phyloP scores from a whole-genome alignment of 2,113 vertebrate genomes.

The Calyptommatus sinebrachiatus region DNA sequence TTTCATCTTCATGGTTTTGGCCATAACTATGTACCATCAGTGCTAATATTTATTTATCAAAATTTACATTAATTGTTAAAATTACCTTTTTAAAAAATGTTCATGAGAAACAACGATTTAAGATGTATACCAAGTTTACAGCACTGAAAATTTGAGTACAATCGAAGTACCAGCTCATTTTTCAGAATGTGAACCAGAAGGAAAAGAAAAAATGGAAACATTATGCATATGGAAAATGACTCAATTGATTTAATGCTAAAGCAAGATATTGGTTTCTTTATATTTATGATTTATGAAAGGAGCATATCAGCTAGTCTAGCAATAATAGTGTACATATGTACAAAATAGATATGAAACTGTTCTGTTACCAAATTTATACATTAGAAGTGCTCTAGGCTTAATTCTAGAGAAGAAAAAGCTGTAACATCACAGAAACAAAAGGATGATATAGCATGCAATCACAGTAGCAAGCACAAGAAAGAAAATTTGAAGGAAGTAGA shows the following conservation, averaged over 20 bases:
- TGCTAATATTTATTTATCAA: not conserved
- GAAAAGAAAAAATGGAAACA: constrained; percentile 46
- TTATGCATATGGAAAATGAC: constrained; percentile 52
- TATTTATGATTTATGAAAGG: constrained; percentile 56
- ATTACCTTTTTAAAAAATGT: constrained; percentile 17
- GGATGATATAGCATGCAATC: constrained; percentile 74
- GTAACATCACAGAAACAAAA: constrained; percentile 69
- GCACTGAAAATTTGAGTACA: constrained; percentile 69
- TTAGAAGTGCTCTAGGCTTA: constrained; percentile 60
- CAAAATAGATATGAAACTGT: constrained; percentile 70
- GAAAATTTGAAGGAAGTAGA: constrained; percentile 73
- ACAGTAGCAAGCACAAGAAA: constrained; percentile 71
- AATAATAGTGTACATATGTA: constrained; percentile 47
- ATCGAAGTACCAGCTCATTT: constrained; percentile 66
- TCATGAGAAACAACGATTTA: constrained; percentile 75
- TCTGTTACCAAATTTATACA: constrained; percentile 66
- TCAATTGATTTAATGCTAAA: constrained; percentile 42
- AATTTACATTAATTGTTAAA: too few relatives aligned
- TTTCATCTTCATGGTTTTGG: too few relatives aligned
- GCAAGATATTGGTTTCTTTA: constrained; percentile 47
- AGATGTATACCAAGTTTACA: constrained; percentile 75
- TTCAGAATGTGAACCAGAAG: constrained; percentile 26
- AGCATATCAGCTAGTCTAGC: constrained; percentile 55
- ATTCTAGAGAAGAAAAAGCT: constrained; percentile 68
- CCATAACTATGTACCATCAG: too few relatives aligned